Percentiles rank a stretch among this genome's conserved stretches.
These are phyloP conservation scores for Microtus agrestis DNA, from an alignment of 2,797 vertebrate genomes.

Conservation along the genomic window DNA sequence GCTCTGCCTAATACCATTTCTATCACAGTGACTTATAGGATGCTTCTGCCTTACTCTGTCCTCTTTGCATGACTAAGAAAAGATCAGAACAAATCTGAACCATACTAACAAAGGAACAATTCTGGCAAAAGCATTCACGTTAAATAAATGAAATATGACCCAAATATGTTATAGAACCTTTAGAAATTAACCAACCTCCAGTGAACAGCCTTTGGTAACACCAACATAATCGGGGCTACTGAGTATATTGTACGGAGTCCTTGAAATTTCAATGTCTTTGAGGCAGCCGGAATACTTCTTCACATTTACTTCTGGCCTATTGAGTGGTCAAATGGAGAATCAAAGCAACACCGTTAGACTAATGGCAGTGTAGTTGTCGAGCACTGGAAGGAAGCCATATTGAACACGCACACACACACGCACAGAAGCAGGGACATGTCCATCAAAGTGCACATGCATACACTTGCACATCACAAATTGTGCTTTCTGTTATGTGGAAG, in stretches of 20 bases:
- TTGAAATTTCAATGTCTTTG: slow-evolving; percentile 97
- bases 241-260: slow-evolving; percentile 96
- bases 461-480: not conserved
- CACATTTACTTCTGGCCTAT: slow-evolving; percentile 94
- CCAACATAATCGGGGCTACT: slow-evolving; percentile 97
- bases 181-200: slow-evolving; percentile 89
- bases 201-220: slow-evolving; percentile 94
- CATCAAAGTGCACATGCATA: not conserved
- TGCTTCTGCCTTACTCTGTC: not conserved
- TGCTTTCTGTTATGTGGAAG: not conserved
- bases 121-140: not conserved
- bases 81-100: not conserved
- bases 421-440: not conserved
- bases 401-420: slow-evolving; percentile 7
- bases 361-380: slow-evolving; percentile 11
- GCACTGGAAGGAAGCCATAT: not conserved
- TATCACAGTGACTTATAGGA: slow-evolving; percentile 2
- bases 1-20: not conserved
- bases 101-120: not conserved
- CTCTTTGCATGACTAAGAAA: not conserved
- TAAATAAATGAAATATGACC: not conserved
- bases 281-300: slow-evolving; percentile 96
- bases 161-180: not conserved
- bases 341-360: slow-evolving; percentile 46
- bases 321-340: slow-evolving; percentile 73